Evolutionary conservation across 2,113 vertebrate genomes (phyloP), one percentile per base, ranked within the genome.

Genomic region (Spheniscus mendiculus): DNA sequence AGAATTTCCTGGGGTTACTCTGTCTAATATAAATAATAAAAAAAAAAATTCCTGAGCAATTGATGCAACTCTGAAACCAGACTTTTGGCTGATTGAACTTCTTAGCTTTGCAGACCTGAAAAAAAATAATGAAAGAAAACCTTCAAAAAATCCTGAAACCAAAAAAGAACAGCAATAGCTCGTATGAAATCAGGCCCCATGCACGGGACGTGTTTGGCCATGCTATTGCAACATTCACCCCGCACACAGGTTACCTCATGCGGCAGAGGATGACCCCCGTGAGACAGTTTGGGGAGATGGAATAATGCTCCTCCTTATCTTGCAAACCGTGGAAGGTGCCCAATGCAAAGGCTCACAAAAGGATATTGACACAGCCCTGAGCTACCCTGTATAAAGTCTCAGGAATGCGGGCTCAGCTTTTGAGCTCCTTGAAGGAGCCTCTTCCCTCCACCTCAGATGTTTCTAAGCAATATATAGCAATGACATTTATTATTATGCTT

Each of bases 191-290:
- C 42, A 45, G 52, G 27, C 13, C n/a, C 38, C 3, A 0, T 9
- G 5, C 2, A 3, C 0, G 0, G 53, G 66, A 80, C 2, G 7
- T 8, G 2, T 59, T 92, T 90, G 83, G 93, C 72, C 73, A 25
- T 0, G 0, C 34, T 71, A 30, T 25, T 19, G 25, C 32, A 71
- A 59, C 12, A 27, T 32, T 50, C 0, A 0, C 40, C 27, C 62
- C 1, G 0, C 45, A 25, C 50, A 22, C 15, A 25, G 18, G 84
- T 50, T 56, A 45, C 69, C 21, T 76, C 79, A 61, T 21, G 47
- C 29, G 45, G 79, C 69, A 56, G 67, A 59, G 49, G 55, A 70
- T 6, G 40, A 55, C 56, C 67, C 66, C 40, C 4, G 0, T 0
- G 9, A 44, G 85, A 40, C 26, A 29, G 32, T 15, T 7, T 6